Evolutionary conservation across 2,113 vertebrate genomes (phyloP), one percentile per base, ranked within the genome.

Genomic region (Pseudopodoces humilis): DNA sequence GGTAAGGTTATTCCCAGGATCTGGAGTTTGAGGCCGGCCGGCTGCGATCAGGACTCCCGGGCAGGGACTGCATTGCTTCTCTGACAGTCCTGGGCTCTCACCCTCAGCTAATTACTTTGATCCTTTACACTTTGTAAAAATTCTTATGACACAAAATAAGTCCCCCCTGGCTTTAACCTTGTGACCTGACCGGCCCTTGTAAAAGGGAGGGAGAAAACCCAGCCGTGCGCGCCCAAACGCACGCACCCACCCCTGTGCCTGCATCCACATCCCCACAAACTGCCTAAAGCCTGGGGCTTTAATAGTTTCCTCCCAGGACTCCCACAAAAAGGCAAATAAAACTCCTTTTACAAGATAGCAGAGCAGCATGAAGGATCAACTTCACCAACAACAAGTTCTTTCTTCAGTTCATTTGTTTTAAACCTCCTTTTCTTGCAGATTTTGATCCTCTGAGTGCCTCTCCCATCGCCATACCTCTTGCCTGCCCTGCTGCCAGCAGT

Each of bases 121-220:
- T 98, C 98, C 98, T 97, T 98, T 97, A 98, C 98, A 98, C 97
- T 97, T 98, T 98, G 98, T 99, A 98, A 99, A 99, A 97, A 98
- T 96, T 96, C 97, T 98, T 98, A 98, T 98, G 97, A 97, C 97
- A 98, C 95, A 97, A 97, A 98, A 96, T 96, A 95, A 97, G 95
- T 97, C 94, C 97, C 96, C 98, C 96, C 94, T 97, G 97, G 98
- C 98, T 96, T 96, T 98, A 98, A 99, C 98, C 98, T 98, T 96
- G 98, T 96, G 95, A 98, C 98, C 97, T 94, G 94, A 46, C 75
- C 83, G 95, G 97, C 97, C 97, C 97, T 95, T 96, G 94, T 98
- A 98, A 98, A 97, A 98, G 86, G 70, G 39, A 74, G 82, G 91
- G 74, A 72, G 83, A 69, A 91, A 78, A 89, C 33, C 25, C 27